Evolutionary conservation across 2,888 invertebrate genomes (phyloP).

Genomic region (Troides helena): DNA sequence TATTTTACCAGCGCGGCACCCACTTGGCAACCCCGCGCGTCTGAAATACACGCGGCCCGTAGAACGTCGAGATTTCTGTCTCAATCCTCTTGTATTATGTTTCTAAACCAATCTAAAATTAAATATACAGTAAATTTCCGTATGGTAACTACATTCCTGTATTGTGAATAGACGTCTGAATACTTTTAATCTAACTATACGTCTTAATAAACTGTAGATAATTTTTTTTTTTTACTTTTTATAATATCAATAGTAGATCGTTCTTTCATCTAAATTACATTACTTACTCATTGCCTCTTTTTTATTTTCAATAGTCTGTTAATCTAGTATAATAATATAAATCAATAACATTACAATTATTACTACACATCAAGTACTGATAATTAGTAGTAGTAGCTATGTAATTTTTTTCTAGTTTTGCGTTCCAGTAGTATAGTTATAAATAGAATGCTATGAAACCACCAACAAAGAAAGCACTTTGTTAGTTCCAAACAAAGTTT

Average conservation of each 20-base stretch:
- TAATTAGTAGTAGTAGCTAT: background rate
- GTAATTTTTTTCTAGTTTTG: background rate
- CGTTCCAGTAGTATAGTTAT: background rate
- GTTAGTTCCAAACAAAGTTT: background rate
- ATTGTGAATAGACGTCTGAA: conserved; percentile 1
- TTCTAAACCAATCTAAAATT: conserved; percentile 17
- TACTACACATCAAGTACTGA: too few species aligned
- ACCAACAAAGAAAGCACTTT: background rate
- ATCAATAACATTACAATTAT: too few species aligned
- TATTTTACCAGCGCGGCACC: conserved; percentile 51
- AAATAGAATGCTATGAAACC: background rate
- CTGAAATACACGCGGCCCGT: conserved; percentile 57
- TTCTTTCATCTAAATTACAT: too few species aligned
- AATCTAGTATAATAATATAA: too few species aligned
- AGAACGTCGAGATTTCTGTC: conserved; percentile 33
- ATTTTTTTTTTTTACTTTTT: too few species aligned
- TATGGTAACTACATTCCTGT: conserved; percentile 11
- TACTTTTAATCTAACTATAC: background rate
- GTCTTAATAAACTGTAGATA: too few species aligned
- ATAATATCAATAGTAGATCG: too few species aligned
- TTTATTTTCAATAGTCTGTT: too few species aligned
- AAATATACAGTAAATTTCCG: conserved; percentile 13
- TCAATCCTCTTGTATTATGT: conserved; percentile 21
- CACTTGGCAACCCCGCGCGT: conserved; percentile 65
- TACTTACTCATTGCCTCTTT: too few species aligned